Conservation (phyloP, 2,888 invertebrate genomes). For the Toxonevra muliebris region DNA sequence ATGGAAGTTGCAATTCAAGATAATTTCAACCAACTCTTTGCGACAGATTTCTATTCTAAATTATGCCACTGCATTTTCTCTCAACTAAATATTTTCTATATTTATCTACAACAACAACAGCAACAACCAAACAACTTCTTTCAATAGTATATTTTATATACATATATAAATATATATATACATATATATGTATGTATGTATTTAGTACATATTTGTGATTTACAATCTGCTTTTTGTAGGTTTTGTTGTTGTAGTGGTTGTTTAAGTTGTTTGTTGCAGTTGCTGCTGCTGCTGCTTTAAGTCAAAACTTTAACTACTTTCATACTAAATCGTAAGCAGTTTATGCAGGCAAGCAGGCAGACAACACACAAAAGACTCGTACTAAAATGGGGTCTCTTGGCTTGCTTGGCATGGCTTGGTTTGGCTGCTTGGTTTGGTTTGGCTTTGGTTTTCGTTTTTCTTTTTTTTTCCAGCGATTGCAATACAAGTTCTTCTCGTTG, state of each 20-base stretch:
- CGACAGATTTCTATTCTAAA: not conserved
- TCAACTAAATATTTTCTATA: too few species aligned
- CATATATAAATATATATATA: not conserved
- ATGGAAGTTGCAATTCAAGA: too few species aligned
- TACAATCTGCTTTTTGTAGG: not conserved
- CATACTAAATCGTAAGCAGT: too few species aligned
- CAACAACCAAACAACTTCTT: not conserved
- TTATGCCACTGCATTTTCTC: slow-evolving; percentile 4
- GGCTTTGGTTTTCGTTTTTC: not conserved
- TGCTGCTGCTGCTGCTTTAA: not conserved
- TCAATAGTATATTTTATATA: too few species aligned
- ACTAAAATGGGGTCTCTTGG: too few species aligned
- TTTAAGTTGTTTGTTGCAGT: too few species aligned
- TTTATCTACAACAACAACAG: not conserved
- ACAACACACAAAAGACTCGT: too few species aligned
- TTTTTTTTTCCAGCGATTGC: not conserved
- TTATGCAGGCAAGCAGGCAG: too few species aligned
- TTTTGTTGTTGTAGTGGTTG: too few species aligned
- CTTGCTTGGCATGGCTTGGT: too few species aligned
- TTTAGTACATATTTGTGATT: slow-evolving; percentile 12
- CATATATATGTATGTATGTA: slow-evolving; percentile 1
- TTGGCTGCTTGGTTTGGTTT: slow-evolving; percentile 1
- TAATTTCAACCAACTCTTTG: too few species aligned
- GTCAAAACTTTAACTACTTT: too few species aligned
- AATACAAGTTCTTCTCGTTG: not conserved